Evolutionary conservation across 2,888 invertebrate species (phyloP), one percentile per base, ranked within the genome.

Genomic region (Danaus chrysippus): DNA sequence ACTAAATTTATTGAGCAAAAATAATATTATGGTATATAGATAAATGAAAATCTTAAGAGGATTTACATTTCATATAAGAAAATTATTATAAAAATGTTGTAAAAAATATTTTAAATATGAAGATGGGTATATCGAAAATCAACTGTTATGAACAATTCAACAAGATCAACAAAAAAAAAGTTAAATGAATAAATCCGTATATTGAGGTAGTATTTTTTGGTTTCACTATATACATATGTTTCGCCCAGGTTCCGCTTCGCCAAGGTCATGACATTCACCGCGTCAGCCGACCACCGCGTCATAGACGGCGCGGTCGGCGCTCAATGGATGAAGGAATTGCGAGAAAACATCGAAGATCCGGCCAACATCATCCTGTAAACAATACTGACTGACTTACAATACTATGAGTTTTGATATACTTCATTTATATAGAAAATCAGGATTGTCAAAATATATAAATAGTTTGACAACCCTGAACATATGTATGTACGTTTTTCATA

Each of bases 251-350:
- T 94, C 86, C 93, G 92, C 71, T 91, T 92, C 73, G 94, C 95
- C 1, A 94, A 95, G 71, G 94, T 95, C 79, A 93, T 99, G 91
- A 94, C 94, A 52, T 98, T 98, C 64, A 99, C 99, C 15, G 92
- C 99, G 67, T 98, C 99, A 71, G 97, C 97, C 76, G 99, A 99
- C 90, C 99, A 99, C 86, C 93, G 99, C 75, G 97, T 98, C 23
- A 96, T 99, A 9, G 99, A 99, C 86, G 99, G 99, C 56, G 99
- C 99, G 71, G 96, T 99, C 5, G 99, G 98, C 60, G 99, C 99
- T 1, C 94, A 95, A 81, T 99, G 98, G 98, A 93, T 99, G 78
- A 93, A 95, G 76, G 95, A 95, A 58, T 98, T 99, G 92, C 95
- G 95, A 74, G 94, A 94, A 66, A 95, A 94, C 80, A 88, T 99